Percentiles rank a stretch among this genome's conserved stretches.
Conservation (phyloP, 2,113 vertebrate species). For the Ammodytes dubius region DNA sequence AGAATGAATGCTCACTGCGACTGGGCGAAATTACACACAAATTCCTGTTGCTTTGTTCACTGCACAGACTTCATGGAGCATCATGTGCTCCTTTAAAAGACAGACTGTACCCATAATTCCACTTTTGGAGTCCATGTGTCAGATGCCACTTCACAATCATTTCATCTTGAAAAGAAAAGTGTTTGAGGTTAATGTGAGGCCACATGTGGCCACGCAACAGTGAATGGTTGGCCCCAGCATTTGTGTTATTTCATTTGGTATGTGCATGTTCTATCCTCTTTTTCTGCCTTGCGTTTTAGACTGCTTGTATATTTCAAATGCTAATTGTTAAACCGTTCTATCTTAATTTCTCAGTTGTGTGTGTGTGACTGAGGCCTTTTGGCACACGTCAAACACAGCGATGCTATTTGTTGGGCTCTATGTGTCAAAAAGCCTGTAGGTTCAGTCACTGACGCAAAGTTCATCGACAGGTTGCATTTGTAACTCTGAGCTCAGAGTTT, state of each 20-base stretch:
- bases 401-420: background rate
- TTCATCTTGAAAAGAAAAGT: slow-evolving; percentile 21
- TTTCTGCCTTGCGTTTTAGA: background rate
- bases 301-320: background rate
- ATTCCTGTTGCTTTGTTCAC: slow-evolving; percentile 7
- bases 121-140: slow-evolving; percentile 14
- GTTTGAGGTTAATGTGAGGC: slow-evolving; percentile 29
- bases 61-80: background rate
- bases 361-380: background rate
- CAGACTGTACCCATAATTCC: slow-evolving; percentile 11
- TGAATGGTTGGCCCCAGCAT: background rate
- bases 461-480: slow-evolving; percentile 63
- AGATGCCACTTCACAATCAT: slow-evolving; percentile 37
- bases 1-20: background rate
- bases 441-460: slow-evolving; percentile 47
- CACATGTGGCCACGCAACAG: slow-evolving; percentile 18
- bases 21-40: slow-evolving; percentile 15
- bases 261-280: background rate
- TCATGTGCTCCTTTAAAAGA: slow-evolving; percentile 16
- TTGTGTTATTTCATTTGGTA: background rate
- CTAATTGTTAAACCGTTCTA: background rate
- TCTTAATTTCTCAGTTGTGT: background rate
- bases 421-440: background rate
- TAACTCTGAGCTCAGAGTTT: slow-evolving; percentile 63
- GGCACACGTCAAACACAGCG: background rate